Evolutionary conservation across 2,113 vertebrate genomes (phyloP), one percentile per base, ranked within the genome.

Genomic region (Loxodonta africana): DNA sequence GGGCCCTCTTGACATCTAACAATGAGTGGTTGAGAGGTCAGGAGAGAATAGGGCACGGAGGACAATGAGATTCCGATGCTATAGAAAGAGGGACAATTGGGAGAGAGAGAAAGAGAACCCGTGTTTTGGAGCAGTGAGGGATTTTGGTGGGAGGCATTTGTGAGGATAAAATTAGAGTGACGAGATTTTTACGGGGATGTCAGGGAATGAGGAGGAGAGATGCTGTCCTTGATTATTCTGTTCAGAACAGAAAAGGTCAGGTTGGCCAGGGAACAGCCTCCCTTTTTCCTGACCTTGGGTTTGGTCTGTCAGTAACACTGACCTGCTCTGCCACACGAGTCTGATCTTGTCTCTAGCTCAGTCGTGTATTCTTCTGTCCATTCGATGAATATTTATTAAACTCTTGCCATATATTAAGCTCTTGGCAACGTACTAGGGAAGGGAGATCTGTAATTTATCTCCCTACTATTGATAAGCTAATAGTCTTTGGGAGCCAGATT

Each of bases 61-160:
- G 90, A 98, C 97, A 98, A 97, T 97, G 92, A 97, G 92, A 98
- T 98, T 97, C 97, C 95, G 0, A 95, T 96, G 95, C 96, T 97
- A 97, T 97, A 98, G 97, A 98, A 97, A 97, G 74, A 46, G 83
- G 60, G 95, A 96, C 96, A 97, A 97, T 97, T 91, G 96, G 69
- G 51, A 67, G 82, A 88, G 77, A 91, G 69, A 8, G 73, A 94
- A 84, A 95, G 91, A 96, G 92, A 95, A 96, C 74, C 74, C 95
- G 65, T 83, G 81, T 81, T 93, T 96, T 91, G 81, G 84, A 94
- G 78, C 87, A 62, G 77, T 87, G 74, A 23, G 33, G 69, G 73
- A 90, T 30, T 71, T 60, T 12, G 0, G 0, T 33, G 71, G 71
- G 33, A 67, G 65, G 33, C 53, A 95, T 89, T 77, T 48, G 44